Evolutionary conservation across 1,140 invertebrate species (phyloP).

Genomic region (Rhopalosiphum maidis): DNA sequence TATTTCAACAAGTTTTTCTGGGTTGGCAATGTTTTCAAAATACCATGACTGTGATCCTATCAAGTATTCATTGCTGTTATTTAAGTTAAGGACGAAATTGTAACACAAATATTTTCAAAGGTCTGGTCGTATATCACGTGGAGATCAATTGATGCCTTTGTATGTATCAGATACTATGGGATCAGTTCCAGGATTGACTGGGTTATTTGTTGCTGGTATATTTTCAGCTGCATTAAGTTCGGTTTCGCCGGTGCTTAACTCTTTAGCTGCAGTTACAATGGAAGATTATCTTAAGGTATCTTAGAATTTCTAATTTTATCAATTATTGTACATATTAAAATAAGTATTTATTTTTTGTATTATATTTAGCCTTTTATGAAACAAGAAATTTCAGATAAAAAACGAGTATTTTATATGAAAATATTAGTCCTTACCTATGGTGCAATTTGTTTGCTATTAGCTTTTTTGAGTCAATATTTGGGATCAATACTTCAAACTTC

Average conservation of each 20-base stretch:
- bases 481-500: conserved; percentile 78
- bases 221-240: conserved; percentile 86
- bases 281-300: conserved; percentile 77
- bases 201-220: conserved; percentile 83
- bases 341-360: neutral
- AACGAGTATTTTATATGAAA: conserved; percentile 65
- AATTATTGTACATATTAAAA: neutral
- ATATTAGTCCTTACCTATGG: conserved; percentile 74
- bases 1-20: conserved; percentile 76
- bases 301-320: neutral
- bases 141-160: conserved; percentile 72
- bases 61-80: conserved; percentile 39
- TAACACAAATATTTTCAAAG: conserved; percentile 46
- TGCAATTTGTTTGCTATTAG: conserved; percentile 72
- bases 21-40: conserved; percentile 79
- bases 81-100: neutral
- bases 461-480: conserved; percentile 75
- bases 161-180: conserved; percentile 81
- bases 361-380: conserved; percentile 56
- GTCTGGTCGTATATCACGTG: conserved; percentile 38
- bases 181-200: conserved; percentile 74
- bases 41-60: conserved; percentile 79
- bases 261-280: conserved; percentile 84
- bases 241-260: conserved; percentile 84
- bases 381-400: conserved; percentile 26